Evolutionary conservation across 2,888 invertebrate genomes (phyloP).

Genomic region (Machimus rusticus): DNA sequence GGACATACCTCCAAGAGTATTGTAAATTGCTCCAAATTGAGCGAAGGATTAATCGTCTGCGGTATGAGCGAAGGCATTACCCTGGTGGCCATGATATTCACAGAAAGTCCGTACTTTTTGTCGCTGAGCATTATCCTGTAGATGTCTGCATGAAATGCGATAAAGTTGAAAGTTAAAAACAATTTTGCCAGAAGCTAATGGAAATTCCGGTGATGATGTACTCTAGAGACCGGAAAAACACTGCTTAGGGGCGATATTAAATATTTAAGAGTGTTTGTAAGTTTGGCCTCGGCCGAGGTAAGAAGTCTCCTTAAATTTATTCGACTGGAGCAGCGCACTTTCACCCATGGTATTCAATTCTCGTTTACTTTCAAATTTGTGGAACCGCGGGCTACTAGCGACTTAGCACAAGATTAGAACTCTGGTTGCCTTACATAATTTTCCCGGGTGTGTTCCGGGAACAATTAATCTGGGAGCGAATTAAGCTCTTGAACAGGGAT

Average conservation of each 20-base stretch:
- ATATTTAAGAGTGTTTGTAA: neutral
- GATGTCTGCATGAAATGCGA: conserved; percentile 72
- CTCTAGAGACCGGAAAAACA: conserved; percentile 21
- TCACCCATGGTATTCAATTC: neutral
- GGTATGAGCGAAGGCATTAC: conserved; percentile 93
- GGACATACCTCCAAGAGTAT: conserved; percentile 70
- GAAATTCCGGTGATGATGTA: conserved; percentile 14
- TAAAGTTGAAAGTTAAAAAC: conserved; percentile 13
- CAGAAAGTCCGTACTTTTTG: conserved; percentile 87
- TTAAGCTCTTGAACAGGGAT: neutral
- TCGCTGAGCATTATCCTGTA: conserved; percentile 90
- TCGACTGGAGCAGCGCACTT: neutral
- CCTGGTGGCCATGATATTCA: conserved; percentile 90
- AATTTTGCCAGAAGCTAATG: conserved; percentile 6
- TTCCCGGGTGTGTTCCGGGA: neutral
- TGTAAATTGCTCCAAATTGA: conserved; percentile 84
- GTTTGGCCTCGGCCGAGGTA: neutral
- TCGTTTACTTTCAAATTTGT: neutral
- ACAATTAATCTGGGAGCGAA: neutral
- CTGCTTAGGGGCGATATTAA: neutral
- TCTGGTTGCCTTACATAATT: conserved; percentile 1
- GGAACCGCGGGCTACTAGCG: neutral
- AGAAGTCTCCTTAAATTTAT: neutral
- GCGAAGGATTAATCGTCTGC: conserved; percentile 87
- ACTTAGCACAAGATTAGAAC: neutral